Percentiles rank a stretch among this genome's conserved stretches.
Evolutionary conservation across 2,797 vertebrate species (phyloP).

Genomic region (Nyctalus aviator): DNA sequence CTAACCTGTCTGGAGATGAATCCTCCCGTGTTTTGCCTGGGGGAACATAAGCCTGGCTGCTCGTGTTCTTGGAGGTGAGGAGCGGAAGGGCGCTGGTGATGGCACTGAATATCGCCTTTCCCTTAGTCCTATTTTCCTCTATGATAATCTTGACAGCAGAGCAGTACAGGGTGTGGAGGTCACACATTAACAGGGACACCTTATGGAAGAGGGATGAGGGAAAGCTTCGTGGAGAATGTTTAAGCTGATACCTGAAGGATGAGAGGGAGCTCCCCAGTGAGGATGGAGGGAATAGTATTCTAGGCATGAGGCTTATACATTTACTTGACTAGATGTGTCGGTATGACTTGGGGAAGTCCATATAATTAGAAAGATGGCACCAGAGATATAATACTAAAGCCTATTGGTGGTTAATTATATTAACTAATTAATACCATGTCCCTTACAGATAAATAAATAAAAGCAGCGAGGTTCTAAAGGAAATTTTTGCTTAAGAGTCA

Average conservation of each 20-base stretch:
- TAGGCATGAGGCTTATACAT: background rate
- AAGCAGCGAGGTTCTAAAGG: background rate
- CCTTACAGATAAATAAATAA: background rate
- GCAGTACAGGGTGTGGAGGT: background rate
- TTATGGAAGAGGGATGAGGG: background rate
- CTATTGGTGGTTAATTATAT: background rate
- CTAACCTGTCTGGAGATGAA: background rate
- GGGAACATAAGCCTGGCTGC: background rate
- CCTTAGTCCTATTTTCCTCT: background rate
- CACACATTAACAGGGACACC: background rate
- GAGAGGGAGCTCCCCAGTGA: background rate
- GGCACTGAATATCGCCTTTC: background rate
- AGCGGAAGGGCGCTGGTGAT: background rate
- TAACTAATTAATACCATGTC: background rate
- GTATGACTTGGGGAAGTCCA: background rate
- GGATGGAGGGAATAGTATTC: background rate
- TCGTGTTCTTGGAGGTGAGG: background rate
- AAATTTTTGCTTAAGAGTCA: background rate
- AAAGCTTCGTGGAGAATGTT: background rate
- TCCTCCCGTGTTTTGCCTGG: background rate
- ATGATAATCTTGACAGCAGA: background rate
- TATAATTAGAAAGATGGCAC: background rate
- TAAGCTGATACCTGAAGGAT: background rate
- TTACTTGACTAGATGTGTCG: background rate
- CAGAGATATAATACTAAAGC: background rate